Evolutionary conservation across 2,797 vertebrate species (phyloP).

Genomic region (Protosalanx chinensis): DNA sequence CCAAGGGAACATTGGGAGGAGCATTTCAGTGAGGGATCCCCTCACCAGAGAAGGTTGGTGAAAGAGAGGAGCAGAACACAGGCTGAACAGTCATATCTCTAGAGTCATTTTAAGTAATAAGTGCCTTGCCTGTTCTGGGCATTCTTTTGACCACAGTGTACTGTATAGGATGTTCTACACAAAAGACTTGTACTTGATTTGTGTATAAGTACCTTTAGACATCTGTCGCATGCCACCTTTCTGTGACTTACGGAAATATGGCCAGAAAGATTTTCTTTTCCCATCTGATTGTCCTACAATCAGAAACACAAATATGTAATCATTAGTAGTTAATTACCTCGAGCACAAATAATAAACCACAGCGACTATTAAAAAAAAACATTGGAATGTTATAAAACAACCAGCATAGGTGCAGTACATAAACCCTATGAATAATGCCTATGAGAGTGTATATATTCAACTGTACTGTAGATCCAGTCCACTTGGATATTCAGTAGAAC

Average conservation of each 20-base stretch:
- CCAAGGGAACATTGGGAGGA: too few species aligned
- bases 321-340: not conserved
- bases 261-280: constrained; percentile 97
- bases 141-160: too few species aligned
- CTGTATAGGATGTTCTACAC: not conserved
- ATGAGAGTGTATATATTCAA: not conserved
- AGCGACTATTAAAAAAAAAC: constrained; percentile 6
- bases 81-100: too few species aligned
- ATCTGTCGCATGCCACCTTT: constrained; percentile 85
- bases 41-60: too few species aligned
- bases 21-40: too few species aligned
- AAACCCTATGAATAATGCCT: not conserved
- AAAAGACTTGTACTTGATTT: not conserved
- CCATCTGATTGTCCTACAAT: constrained; percentile 87
- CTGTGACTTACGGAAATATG: constrained; percentile 90
- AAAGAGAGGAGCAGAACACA: too few species aligned
- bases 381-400: not conserved
- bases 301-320: not conserved
- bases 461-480: too few species aligned
- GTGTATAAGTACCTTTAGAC: constrained; percentile 80
- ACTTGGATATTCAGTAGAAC: too few species aligned
- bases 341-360: constrained; percentile 29
- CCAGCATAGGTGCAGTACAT: not conserved
- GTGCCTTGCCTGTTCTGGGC: too few species aligned
- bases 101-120: too few species aligned